Base-by-base conservation (phyloP, 2,888 invertebrate genomes). In the Agrochola macilenta region DNA sequence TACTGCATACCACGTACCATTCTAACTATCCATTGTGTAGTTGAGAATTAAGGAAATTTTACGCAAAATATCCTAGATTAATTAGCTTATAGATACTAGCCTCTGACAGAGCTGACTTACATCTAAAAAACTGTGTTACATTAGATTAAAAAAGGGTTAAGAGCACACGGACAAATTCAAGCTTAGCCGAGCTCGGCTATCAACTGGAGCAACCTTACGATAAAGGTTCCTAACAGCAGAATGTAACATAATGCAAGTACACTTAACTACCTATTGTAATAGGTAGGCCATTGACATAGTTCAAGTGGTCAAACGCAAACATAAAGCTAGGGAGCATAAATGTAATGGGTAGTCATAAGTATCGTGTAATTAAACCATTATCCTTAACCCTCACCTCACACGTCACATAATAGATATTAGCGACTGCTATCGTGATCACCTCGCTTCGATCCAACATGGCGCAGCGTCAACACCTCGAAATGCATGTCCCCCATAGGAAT, bases 401-500 rank as follows among this genome's bases (percentile, higher is more conserved):
- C 80, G 66, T 39, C 64, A 68, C 71, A 35, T 61, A 68, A 77
- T 72, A 43, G 65, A 74, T 79, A 72, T 74, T 71, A 65, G 12
- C 73, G 49, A 60, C 57, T 66, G 65, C 60, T 71, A 65, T 72
- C 46, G 46, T 39, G 54, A 74, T 74, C 61, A 54, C 66, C 74
- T 77, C 71, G 68, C 63, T 54, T 74, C 64, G 57, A 82, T 63
- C 77, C 78, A 66, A 81, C 81, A 74, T 84, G 84, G 80, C 70
- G 74, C 77, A 87, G 76, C 57, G 69, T 77, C 74, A 83, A 88
- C 86, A 88, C 88, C 93, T 92, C 92, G 89, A 89, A 87, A 88
- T 90, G 90, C 92, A 90, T 90, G 91, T 91, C 93, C 95, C 30
- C 94, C 91, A 91, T 90, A 95, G 97, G 97, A 97, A 97, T 97